Percentiles rank a stretch among this genome's conserved stretches.
Evolutionary conservation across 92 coral and sea anemone genomes (phyloP).

Genomic region (Metridium senile): DNA sequence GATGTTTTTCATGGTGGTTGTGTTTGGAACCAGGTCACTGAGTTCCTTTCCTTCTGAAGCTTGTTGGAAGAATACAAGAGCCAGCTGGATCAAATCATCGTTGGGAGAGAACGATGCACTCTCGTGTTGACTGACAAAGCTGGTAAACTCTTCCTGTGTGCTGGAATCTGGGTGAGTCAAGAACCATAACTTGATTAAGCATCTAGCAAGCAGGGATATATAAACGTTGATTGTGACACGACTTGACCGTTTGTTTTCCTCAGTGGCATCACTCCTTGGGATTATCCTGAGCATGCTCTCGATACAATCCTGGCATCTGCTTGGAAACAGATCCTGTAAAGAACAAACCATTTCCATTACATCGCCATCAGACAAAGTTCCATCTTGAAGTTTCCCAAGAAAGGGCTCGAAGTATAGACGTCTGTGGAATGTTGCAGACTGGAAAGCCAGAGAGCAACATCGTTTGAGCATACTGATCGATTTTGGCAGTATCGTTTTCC

Average conservation of each 20-base stretch:
- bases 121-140: constrained; percentile 40
- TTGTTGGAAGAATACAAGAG: constrained; percentile 29
- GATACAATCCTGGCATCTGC: constrained; percentile 52
- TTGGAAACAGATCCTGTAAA: background rate
- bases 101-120: constrained; percentile 9
- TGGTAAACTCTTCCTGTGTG: constrained; percentile 37
- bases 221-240: constrained; percentile 40
- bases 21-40: constrained; percentile 25
- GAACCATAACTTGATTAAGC: constrained; percentile 46
- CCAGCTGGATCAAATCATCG: constrained; percentile 28
- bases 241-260: constrained; percentile 17
- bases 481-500: constrained; percentile 50
- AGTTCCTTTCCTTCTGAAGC: constrained; percentile 31
- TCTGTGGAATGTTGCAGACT: constrained; percentile 30
- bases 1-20: constrained; percentile 31
- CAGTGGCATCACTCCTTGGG: background rate
- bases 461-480: constrained; percentile 44
- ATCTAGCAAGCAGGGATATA: constrained; percentile 66
- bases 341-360: constrained; percentile 40
- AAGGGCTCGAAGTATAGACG: constrained; percentile 21
- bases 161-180: background rate
- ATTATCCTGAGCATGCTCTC: constrained; percentile 10
- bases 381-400: constrained; percentile 51
- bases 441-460: constrained; percentile 41
- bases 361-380: constrained; percentile 4